phyloP scores from a whole-genome alignment of 2,113 vertebrate species.

The Caretta caretta region DNA sequence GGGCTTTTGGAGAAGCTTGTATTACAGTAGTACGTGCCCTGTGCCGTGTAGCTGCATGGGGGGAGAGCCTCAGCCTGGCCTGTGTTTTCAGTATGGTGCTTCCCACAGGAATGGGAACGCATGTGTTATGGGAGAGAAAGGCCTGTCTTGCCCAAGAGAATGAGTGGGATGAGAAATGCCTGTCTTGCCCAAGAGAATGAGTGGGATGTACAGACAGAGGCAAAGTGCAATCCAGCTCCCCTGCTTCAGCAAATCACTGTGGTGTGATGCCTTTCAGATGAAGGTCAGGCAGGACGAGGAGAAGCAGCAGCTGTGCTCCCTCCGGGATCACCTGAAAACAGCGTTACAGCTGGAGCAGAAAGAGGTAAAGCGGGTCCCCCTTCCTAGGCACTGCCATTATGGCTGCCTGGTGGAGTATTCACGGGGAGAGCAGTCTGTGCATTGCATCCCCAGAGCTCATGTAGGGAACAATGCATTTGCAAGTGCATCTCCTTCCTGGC shows the following conservation, averaged over 20 bases:
- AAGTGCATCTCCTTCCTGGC: background rate
- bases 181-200: background rate
- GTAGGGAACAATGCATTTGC: background rate
- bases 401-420: background rate
- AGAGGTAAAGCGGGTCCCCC: slow-evolving; percentile 68
- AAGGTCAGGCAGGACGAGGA: slow-evolving; percentile 78
- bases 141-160: background rate
- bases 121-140: background rate
- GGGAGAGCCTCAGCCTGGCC: background rate
- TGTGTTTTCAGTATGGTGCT: background rate
- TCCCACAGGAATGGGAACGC: fast-evolving
- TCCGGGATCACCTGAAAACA: slow-evolving; percentile 72
- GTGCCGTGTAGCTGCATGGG: background rate
- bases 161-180: background rate
- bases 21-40: background rate
- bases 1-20: background rate
- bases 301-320: slow-evolving; percentile 76
- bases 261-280: slow-evolving; percentile 57
- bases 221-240: background rate
- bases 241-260: background rate
- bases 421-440: background rate
- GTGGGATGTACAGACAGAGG: background rate
- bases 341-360: slow-evolving; percentile 73
- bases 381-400: background rate
- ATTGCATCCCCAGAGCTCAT: background rate